phyloP scores from a whole-genome alignment of 1,140 invertebrate species.

The Formica exsecta region DNA sequence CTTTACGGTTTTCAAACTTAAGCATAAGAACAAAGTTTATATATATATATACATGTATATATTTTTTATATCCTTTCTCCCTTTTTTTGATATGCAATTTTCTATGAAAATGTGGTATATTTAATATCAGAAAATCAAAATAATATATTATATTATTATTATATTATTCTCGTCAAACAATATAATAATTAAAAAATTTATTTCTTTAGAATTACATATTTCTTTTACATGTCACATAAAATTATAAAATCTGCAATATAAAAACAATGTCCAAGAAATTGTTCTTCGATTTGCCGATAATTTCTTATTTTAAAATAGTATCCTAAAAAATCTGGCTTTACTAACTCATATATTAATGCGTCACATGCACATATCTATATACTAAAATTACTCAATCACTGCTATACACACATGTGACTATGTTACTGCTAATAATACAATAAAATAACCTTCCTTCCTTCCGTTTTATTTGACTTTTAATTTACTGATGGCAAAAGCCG shows the following conservation, averaged over 20 bases:
- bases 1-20: background rate
- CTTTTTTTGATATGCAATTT: background rate
- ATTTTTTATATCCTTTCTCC: no score
- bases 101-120: background rate
- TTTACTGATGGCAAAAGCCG: background rate
- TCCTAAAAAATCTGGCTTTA: conserved; percentile 8
- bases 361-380: background rate
- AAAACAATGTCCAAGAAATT: background rate
- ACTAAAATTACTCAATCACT: conserved; percentile 7
- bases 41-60: background rate
- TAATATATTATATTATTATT: background rate
- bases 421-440: background rate
- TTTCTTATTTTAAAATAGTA: background rate
- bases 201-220: background rate
- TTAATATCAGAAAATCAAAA: conserved; percentile 6
- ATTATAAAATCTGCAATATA: background rate
- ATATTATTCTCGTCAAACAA: background rate
- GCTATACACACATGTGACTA: background rate
- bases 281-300: background rate
- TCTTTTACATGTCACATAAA: background rate
- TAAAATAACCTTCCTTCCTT: background rate
- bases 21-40: background rate
- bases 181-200: conserved; percentile 7
- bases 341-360: background rate
- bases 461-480: background rate